phyloP scores from a whole-genome alignment of 2,888 invertebrate species.

The Eupithecia centaureata region DNA sequence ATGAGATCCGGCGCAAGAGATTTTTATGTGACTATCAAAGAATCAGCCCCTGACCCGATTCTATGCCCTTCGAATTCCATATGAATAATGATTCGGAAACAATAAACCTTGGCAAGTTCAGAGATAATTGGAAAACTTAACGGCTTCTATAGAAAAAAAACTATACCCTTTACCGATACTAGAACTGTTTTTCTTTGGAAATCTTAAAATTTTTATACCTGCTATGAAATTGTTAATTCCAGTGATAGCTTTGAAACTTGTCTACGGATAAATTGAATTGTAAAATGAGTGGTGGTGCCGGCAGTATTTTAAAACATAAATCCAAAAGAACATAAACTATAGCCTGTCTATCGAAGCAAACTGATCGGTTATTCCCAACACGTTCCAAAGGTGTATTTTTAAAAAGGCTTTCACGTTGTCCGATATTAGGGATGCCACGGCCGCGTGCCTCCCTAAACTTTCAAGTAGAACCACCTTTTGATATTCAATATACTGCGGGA shows the following conservation, averaged over 20 bases:
- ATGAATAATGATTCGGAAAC: conserved; percentile 60
- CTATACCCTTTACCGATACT: neutral
- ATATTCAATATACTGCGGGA: conserved; percentile 82
- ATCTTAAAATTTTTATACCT: neutral
- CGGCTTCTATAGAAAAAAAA: conserved; percentile 29
- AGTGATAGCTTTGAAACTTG: conserved; percentile 3
- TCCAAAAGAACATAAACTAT: conserved; percentile 30
- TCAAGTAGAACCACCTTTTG: conserved; percentile 78
- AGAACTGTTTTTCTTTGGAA: neutral
- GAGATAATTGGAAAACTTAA: conserved; percentile 25
- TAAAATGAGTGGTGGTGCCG: neutral
- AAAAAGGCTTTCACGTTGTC: conserved; percentile 78
- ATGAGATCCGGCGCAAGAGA: conserved; percentile 68
- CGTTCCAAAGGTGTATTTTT: conserved; percentile 81
- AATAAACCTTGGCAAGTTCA: conserved; percentile 30
- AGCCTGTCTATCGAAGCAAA: conserved; percentile 38
- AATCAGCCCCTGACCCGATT: conserved; percentile 61
- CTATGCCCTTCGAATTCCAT: conserved; percentile 61
- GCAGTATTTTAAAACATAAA: conserved; percentile 22
- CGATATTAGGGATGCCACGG: conserved; percentile 74
- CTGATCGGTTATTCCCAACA: conserved; percentile 74
- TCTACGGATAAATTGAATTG: conserved; percentile 11
- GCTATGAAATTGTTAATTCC: neutral
- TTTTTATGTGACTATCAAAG: conserved; percentile 70
- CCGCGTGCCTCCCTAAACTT: conserved; percentile 72